Percentiles rank a stretch among this genome's conserved stretches.
Conservation (phyloP, 2,113 vertebrate species). For the Amia ocellicauda region DNA sequence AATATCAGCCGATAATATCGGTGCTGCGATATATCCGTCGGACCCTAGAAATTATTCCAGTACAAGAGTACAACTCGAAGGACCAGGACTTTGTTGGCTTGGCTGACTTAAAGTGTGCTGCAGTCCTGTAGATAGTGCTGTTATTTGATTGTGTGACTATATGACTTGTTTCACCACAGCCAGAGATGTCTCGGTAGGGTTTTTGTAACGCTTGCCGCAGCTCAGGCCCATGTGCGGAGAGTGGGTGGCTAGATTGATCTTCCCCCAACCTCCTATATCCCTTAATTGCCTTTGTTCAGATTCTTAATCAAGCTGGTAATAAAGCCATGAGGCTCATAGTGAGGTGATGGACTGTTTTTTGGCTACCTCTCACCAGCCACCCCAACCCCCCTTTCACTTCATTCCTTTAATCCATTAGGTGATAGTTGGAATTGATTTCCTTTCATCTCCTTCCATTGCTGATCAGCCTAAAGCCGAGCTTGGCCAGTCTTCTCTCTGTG, state of each 20-base stretch:
- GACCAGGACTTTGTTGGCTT: too few species aligned
- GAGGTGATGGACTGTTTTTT: conserved; percentile 18
- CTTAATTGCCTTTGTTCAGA: conserved; percentile 81
- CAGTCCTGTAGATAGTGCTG: too few species aligned
- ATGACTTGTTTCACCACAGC: too few species aligned
- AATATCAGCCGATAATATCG: too few species aligned
- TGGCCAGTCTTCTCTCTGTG: background rate
- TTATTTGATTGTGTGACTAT: too few species aligned
- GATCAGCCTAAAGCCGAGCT: background rate
- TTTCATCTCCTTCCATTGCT: background rate
- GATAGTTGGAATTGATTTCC: conserved; percentile 33
- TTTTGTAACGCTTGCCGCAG: too few species aligned
- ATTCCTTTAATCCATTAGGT: conserved; percentile 10
- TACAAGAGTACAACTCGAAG: too few species aligned
- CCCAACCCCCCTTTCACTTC: conserved; percentile 49
- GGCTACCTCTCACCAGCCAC: conserved; percentile 61
- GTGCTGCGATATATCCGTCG: too few species aligned
- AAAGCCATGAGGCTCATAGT: conserved; percentile 43
- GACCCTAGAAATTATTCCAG: too few species aligned
- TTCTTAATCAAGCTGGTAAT: conserved; percentile 44
- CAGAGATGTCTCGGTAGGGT: too few species aligned
- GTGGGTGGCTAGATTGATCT: conserved; percentile 49
- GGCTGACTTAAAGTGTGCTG: too few species aligned
- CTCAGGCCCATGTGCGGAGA: background rate
- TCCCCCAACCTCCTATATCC: conserved; percentile 49